Evolutionary conservation across 2,888 invertebrate species (phyloP).

Genomic region (Drepana falcataria): DNA sequence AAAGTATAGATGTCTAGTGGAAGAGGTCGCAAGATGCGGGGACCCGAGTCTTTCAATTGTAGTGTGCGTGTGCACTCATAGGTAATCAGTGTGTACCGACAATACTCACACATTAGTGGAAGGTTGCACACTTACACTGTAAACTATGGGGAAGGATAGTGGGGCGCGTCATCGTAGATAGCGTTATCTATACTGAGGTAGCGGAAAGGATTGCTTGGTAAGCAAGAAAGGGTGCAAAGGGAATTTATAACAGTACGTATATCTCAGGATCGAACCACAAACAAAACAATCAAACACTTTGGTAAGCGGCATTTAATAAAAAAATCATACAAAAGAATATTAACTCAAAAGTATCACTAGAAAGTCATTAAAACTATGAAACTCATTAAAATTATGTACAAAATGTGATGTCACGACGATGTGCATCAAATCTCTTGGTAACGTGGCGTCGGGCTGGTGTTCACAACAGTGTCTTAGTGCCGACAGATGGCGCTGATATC

Average conservation of each 20-base stretch:
- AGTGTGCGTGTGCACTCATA: too few relatives aligned
- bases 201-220: not conserved
- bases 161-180: too few relatives aligned
- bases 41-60: too few relatives aligned
- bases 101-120: too few relatives aligned
- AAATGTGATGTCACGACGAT: constrained; percentile 39
- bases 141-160: too few relatives aligned
- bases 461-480: not conserved
- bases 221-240: not conserved
- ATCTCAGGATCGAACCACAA: constrained; percentile 6
- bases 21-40: too few relatives aligned
- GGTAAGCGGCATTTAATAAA: constrained; percentile 72
- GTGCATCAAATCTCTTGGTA: constrained; percentile 41
- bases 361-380: constrained; percentile 21
- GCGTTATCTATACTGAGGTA: too few relatives aligned
- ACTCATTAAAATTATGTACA: constrained; percentile 15
- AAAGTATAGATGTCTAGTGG: too few relatives aligned
- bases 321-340: constrained; percentile 58
- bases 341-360: constrained; percentile 31
- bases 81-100: too few relatives aligned
- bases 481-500: not conserved
- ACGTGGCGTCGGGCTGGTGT: constrained; percentile 15
- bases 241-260: not conserved
- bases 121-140: too few relatives aligned
- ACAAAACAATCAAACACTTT: constrained; percentile 44